Evolutionary conservation across 2,797 vertebrate genomes (phyloP).

Genomic region (Anableps anableps): DNA sequence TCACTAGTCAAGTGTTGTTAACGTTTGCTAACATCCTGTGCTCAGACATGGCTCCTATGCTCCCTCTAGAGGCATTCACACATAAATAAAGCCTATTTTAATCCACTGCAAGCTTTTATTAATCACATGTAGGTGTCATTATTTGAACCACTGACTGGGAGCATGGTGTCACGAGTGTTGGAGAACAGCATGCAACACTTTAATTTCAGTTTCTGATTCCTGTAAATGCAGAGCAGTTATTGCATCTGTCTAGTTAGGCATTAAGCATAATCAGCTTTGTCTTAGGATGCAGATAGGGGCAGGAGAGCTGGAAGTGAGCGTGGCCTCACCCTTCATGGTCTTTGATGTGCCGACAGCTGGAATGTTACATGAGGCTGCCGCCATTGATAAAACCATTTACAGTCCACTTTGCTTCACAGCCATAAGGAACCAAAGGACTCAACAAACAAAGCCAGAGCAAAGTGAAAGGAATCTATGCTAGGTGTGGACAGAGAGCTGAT

Average conservation of each 20-base stretch:
- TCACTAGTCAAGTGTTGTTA: background rate
- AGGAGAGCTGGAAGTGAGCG: constrained; percentile 6
- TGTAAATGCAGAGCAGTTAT: constrained; percentile 11
- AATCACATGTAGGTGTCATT: background rate
- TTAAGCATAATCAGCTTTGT: constrained; percentile 30
- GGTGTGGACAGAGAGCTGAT: constrained; percentile 18
- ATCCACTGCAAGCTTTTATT: too few relatives aligned
- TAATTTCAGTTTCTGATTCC: constrained; percentile 28
- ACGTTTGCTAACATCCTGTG: background rate
- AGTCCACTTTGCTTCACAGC: constrained; percentile 6
- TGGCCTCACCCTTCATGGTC: constrained; percentile 4
- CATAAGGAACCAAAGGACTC: constrained; percentile 16
- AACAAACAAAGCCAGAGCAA: constrained; percentile 13
- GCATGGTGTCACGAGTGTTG: too few relatives aligned
- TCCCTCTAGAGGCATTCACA: constrained; percentile 62
- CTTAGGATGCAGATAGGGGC: constrained; percentile 18
- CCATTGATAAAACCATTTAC: constrained; percentile 45
- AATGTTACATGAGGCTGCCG: constrained; percentile 31
- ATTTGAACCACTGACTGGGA: background rate
- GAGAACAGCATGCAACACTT: background rate
- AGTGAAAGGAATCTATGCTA: constrained; percentile 11
- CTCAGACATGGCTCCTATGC: constrained; percentile 31
- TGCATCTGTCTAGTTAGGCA: constrained; percentile 26
- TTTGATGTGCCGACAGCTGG: constrained; percentile 47
- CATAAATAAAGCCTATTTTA: constrained; percentile 12